Base-by-base conservation (phyloP, 2,113 vertebrate genomes). In the Rhynchomys soricoides region DNA sequence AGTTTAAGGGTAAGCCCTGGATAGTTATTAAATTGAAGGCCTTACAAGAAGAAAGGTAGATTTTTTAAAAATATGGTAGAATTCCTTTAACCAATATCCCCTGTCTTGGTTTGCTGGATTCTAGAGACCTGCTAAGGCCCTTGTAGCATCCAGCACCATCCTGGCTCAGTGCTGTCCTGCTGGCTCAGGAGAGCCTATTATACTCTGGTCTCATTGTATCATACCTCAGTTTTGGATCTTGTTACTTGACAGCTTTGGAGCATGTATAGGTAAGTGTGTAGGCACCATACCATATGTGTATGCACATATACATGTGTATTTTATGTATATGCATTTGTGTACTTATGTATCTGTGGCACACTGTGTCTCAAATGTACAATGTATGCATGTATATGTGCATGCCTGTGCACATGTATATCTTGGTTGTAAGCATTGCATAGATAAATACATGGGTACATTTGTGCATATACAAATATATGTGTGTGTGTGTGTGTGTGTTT, bases 1-100 rank as follows among this genome's bases (percentile, higher is more conserved):
- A 97, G 78, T 98, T 98, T 97, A 87, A 94, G 66, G 45, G 1
- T 94, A 97, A 98, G 97, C 94, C 96, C 19, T 7, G 82, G 89
- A 82, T 97, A 91, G 96, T 96, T 96, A 79, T 92, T 96, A 97
- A 98, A 96, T 77, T 78, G 5, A 0, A 37, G 89, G 85, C 86
- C 89, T 87, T 97, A 96, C 91, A 91, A 91, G 94, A 59, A 57
- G 62, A 50, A 98, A 97, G 34, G 31, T 82, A 37, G 55, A 91
- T 92, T 92, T 68, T 91, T 62, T 10, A 95, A 37, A 95, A 40
- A 97, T 70, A 77, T 89, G 95, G 77, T 95, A 87, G 90, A 95
- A 52, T 59, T 94, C 66, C 50, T 97, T 96, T 82, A 24, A 70
- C 86, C 94, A 98, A 95, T 93, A 93, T n/a, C 79, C 83, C 86